phyloP scores from a whole-genome alignment of 2,888 invertebrate genomes.

The Mimumesa dahlbomi region DNA sequence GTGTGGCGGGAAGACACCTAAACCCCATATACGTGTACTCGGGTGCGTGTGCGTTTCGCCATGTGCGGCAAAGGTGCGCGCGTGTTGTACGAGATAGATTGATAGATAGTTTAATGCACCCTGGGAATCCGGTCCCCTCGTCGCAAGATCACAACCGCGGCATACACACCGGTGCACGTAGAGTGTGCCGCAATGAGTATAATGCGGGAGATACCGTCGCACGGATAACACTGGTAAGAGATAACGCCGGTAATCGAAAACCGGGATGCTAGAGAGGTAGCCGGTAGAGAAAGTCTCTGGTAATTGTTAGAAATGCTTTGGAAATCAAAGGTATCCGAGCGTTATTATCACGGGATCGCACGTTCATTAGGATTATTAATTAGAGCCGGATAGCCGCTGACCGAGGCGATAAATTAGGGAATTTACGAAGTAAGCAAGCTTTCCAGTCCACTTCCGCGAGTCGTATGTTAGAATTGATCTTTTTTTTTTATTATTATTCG shows the following conservation, averaged over 20 bases:
- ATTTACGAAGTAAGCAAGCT: too few relatives aligned
- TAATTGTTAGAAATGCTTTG: neutral
- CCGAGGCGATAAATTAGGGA: too few relatives aligned
- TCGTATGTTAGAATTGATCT: too few relatives aligned
- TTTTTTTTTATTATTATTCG: too few relatives aligned
- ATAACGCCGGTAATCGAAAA: slow-evolving; percentile 48
- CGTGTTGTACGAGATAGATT: slow-evolving; percentile 59
- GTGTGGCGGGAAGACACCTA: too few relatives aligned
- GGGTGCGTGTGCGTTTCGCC: slow-evolving; percentile 44
- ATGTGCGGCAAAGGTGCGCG: too few relatives aligned
- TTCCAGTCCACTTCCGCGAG: too few relatives aligned
- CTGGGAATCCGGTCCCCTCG: slow-evolving; percentile 53
- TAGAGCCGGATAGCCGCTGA: too few relatives aligned
- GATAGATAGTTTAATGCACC: slow-evolving; percentile 67
- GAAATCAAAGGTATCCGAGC: too few relatives aligned
- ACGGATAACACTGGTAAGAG: slow-evolving; percentile 36
- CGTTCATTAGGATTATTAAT: too few relatives aligned
- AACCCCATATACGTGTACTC: slow-evolving; percentile 49
- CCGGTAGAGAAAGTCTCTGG: slow-evolving; percentile 3
- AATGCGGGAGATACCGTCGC: slow-evolving; percentile 45
- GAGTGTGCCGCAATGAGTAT: slow-evolving; percentile 43
- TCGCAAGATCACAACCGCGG: slow-evolving; percentile 41
- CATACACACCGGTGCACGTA: slow-evolving; percentile 35
- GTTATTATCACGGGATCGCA: too few relatives aligned
- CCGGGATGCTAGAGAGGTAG: slow-evolving; percentile 1